Conservation (phyloP, 2,888 invertebrate species). For the Mantis religiosa region DNA sequence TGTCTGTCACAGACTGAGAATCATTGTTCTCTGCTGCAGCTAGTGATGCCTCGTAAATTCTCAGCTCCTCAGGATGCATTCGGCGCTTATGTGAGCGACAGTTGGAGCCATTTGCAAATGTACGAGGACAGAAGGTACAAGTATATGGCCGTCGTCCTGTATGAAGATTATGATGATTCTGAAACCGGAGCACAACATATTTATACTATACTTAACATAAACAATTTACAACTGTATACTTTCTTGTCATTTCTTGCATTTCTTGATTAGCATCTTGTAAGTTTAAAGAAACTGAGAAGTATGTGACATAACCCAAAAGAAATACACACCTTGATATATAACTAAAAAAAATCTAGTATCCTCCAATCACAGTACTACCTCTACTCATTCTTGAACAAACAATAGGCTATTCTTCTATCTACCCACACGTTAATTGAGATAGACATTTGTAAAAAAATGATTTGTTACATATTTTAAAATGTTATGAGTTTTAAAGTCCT, state of each 20-base stretch:
- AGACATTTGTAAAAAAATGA: no score
- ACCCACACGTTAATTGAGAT: no score
- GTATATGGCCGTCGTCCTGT: conserved; percentile 54
- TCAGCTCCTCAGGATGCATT: conserved; percentile 48
- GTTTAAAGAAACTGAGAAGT: no score
- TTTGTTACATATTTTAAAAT: no score
- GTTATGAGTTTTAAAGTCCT: no score
- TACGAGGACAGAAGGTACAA: conserved; percentile 54
- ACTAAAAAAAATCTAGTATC: no score
- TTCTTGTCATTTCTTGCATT: background rate
- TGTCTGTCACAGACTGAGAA: background rate
- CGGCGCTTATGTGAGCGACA: conserved; percentile 54
- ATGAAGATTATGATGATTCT: conserved; percentile 55
- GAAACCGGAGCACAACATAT: conserved; percentile 23
- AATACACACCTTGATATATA: no score
- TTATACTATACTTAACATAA: background rate
- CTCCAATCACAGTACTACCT: no score
- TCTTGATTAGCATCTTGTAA: no score
- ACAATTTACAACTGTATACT: background rate
- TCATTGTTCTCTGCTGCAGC: conserved; percentile 28
- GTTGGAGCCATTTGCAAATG: conserved; percentile 55
- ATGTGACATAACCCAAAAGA: no score
- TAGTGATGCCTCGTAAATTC: conserved; percentile 34
- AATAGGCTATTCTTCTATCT: no score
- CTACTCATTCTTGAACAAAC: no score